Evolutionary conservation across 2,888 invertebrate genomes (phyloP), one percentile per base, ranked within the genome.

Genomic region (Cerceris rybyensis): DNA sequence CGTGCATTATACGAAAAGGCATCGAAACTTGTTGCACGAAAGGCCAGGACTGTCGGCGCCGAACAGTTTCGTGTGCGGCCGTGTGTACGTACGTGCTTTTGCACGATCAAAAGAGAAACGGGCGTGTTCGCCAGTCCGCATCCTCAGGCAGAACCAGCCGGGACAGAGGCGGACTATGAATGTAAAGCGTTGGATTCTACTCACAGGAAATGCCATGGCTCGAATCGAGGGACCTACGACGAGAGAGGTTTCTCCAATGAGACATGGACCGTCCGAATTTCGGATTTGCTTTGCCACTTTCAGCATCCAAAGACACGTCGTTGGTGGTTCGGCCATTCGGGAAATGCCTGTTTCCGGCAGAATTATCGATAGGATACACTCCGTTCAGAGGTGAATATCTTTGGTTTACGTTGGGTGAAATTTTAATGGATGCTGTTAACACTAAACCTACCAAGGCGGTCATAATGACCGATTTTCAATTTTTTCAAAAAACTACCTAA

Each of bases 11-110:
- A 42, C 59, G 59, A 59, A 39, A 50, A 58, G 42, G 2, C 52
- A 71, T 75, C 61, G 82, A 59, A 55, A 81, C 79, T 82, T 70
- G 72, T 80, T 65, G 72, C 70, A 17, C 65, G 67, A 8, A 50
- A 39, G 49, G 28, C 28, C 28, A 28, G 28, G 28, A 28, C 28
- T 28, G 28, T 4, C 28, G 28, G 28, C 28, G 28, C 28, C 41
- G 17, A 28, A 28, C 42, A 7, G 1, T 28, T 11, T 41, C 7
- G 54, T n/a, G 14, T 54, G n/a, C 7, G 14, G 6, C 11, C 7
- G 14, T 9, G 16, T 8, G 14, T 64, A 41, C 50, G 57, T 57
- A 9, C 17, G 16, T 43, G 9, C 39, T 9, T 49, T 63, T 54
- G 63, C 42, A 46, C 55, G 67, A 64, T 75, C 49, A 60, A 16